These are phyloP conservation scores for Cephus pygmeus DNA, from an alignment of 2,888 invertebrate species.

Conservation along the genomic window DNA sequence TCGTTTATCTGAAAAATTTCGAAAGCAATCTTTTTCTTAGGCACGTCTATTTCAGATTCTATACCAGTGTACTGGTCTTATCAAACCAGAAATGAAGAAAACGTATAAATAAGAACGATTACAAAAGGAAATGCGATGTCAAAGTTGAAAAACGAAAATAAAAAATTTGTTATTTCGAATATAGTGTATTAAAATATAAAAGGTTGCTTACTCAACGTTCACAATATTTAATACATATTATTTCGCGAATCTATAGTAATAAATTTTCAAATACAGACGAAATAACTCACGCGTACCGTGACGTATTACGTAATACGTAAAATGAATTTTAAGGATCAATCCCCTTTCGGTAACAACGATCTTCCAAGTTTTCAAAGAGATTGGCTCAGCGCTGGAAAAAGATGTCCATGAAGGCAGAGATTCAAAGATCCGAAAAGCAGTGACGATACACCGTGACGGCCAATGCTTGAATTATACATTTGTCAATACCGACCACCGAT, in stretches of 20 bases:
- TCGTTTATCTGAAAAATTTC: too few species aligned
- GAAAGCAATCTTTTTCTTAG: neutral
- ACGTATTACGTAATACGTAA: neutral
- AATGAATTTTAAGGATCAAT: neutral
- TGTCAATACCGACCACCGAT: conserved; percentile 31
- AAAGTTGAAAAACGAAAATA: too few species aligned
- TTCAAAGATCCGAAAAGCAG: neutral
- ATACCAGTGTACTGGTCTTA: neutral
- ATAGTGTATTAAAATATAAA: neutral
- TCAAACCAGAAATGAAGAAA: neutral
- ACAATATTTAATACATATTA: neutral
- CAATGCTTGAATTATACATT: conserved; percentile 52
- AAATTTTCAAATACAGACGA: neutral
- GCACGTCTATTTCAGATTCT: neutral
- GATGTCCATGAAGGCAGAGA: neutral
- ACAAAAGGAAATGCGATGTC: too few species aligned
- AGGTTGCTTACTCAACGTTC: neutral
- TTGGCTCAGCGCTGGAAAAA: neutral
- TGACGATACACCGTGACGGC: neutral
- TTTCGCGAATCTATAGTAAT: neutral
- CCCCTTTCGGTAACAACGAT: too few species aligned
- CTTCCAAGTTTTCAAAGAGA: too few species aligned
- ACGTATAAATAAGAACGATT: neutral
- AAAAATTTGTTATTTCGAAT: neutral
- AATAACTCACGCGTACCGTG: neutral